Percentiles rank a stretch among this genome's conserved stretches.
These are phyloP conservation scores for Salticus scenicus DNA, from an alignment of 2,888 invertebrate genomes.

Conservation along the genomic window DNA sequence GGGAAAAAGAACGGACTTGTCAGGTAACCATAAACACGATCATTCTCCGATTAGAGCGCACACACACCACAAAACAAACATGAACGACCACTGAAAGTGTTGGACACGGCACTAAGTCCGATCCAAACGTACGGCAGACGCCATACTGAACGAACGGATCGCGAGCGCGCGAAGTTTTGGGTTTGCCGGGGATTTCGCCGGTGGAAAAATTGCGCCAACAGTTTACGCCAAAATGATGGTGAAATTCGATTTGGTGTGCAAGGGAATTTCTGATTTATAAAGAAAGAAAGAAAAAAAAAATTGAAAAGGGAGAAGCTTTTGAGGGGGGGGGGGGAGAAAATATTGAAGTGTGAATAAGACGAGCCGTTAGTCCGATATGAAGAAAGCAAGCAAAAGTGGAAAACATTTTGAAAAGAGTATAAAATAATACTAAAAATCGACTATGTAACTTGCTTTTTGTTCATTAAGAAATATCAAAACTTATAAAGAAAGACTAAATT, in stretches of 20 bases:
- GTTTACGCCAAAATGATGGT: not conserved
- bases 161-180: constrained; percentile 1
- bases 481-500: too few species aligned
- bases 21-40: not conserved
- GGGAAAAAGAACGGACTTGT: not conserved
- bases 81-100: not conserved
- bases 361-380: too few species aligned
- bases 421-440: too few species aligned
- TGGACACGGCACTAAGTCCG: not conserved
- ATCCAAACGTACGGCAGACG: constrained; percentile 38
- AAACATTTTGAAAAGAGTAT: too few species aligned
- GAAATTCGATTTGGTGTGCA: not conserved
- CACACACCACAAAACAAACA: not conserved
- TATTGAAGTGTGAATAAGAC: too few species aligned
- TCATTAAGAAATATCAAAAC: too few species aligned
- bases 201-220: not conserved
- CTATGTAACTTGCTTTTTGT: too few species aligned
- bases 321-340: too few species aligned
- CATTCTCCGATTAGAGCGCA: not conserved
- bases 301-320: too few species aligned
- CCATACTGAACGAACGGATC: constrained; percentile 44
- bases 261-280: too few species aligned
- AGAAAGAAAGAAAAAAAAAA: too few species aligned
- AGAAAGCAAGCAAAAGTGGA: too few species aligned
- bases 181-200: constrained; percentile 23